Evolutionary conservation across 2,113 vertebrate genomes (phyloP).

Genomic region (Hystrix brachyura): DNA sequence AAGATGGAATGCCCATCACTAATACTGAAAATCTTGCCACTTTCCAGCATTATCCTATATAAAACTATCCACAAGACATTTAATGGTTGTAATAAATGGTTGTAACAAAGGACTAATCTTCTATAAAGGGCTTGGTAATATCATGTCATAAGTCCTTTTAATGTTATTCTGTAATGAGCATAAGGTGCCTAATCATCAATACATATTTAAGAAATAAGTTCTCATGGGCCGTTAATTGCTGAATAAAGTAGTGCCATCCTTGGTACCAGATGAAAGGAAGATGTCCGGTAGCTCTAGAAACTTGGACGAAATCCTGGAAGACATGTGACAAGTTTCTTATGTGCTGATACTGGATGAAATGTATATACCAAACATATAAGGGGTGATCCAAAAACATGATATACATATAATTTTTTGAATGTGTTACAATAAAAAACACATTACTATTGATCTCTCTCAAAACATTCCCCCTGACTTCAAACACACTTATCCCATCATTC

Average conservation of each 20-base stretch:
- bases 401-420: not conserved
- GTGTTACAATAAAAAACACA: not conserved
- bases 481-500: not conserved
- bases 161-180: not conserved
- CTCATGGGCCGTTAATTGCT: not conserved
- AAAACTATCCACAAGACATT: constrained; percentile 21
- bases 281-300: not conserved
- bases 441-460: not conserved
- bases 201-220: not conserved
- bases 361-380: not conserved
- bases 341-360: not conserved
- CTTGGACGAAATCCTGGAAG: not conserved
- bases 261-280: not conserved
- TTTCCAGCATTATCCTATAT: constrained; percentile 13
- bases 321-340: not conserved
- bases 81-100: not conserved
- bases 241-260: not conserved
- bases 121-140: not conserved
- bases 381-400: not conserved
- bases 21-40: constrained; percentile 40
- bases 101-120: not conserved
- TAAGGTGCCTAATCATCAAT: constrained; percentile 4
- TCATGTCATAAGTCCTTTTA: not conserved
- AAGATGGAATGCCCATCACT: constrained; percentile 61
- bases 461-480: not conserved